Base-by-base conservation (phyloP, 2,113 vertebrate species). In the Dicrurus megarhynchus region DNA sequence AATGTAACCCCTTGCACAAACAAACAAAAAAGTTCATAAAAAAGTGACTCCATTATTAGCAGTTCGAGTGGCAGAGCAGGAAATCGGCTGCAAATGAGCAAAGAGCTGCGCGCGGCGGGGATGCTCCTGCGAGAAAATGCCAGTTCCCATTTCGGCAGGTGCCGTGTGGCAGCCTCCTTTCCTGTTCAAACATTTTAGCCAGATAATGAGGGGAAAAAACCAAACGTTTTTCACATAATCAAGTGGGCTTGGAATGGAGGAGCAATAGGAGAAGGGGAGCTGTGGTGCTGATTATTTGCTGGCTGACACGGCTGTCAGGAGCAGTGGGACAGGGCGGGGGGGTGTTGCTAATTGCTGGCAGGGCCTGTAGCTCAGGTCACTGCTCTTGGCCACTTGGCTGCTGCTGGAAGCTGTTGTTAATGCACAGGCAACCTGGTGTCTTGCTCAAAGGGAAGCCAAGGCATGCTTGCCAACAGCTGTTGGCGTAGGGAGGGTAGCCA, bases 61-160 rank as follows among this genome's bases (percentile, higher is more conserved):
- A 88, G 60, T 37, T 50, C 89, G 95, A 96, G 90, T 89, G 88
- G 87, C 95, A 93, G 96, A 82, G 90, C 74, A 91, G 90, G 88
- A 94, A 94, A 89, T 74, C 0, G 3, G 81, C 94, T 88, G 87
- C 37, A 92, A 71, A 89, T 89, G 95, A 93, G 73, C 86, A 86
- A 93, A 93, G 92, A 56, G 83, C 83, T 1, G 4, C 32, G 3
- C 33, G 0, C 16, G 5, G 65, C 7, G 33, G 91, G 95, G 93
- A 90, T 91, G 96, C 73, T 83, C 79, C 90, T 44, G 50, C n/a
- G 35, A 85, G 95, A 21, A 60, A 95, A 92, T 84, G 86, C 90
- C 84, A 93, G 46, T 67, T 95, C 95, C 63, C 86, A 77, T 91
- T 96, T 92, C 37, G 26, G 89, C 84, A 64, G 78, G 90, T 26